phyloP scores from a whole-genome alignment of 1,140 invertebrate genomes.

The Chelonus insularis region DNA sequence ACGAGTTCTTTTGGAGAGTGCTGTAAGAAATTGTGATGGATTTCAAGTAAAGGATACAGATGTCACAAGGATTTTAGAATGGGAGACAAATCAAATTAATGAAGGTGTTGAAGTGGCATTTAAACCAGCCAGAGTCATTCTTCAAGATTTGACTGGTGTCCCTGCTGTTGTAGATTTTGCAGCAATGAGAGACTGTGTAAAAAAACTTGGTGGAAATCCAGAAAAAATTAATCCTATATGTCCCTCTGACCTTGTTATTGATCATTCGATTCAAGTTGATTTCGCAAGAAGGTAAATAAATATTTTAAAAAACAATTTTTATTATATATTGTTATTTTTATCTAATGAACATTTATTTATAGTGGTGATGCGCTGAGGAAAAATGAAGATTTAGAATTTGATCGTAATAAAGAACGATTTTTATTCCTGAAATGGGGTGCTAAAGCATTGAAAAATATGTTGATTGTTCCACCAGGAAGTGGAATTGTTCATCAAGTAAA shows the following conservation, averaged over 20 bases:
- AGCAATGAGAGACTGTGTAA: slow-evolving; percentile 95
- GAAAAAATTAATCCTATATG: slow-evolving; percentile 96
- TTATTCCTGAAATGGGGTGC: slow-evolving; percentile 97
- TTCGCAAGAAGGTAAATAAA: slow-evolving; percentile 77
- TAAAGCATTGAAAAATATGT: slow-evolving; percentile 92
- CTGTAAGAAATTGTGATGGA: slow-evolving; percentile 94
- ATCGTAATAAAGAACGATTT: slow-evolving; percentile 95
- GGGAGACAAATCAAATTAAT: slow-evolving; percentile 76
- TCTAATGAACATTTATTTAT: slow-evolving; percentile 56
- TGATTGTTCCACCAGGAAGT: slow-evolving; percentile 96
- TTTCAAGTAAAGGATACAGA: slow-evolving; percentile 87
- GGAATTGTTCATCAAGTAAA: slow-evolving; percentile 99
- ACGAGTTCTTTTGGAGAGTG: slow-evolving; percentile 90
- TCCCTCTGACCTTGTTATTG: slow-evolving; percentile 96
- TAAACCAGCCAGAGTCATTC: slow-evolving; percentile 91
- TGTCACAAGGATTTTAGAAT: slow-evolving; percentile 89
- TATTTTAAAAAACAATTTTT: no score
- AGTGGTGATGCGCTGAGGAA: slow-evolving; percentile 87
- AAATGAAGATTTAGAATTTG: slow-evolving; percentile 95
- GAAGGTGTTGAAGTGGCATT: slow-evolving; percentile 92
- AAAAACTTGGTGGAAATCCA: slow-evolving; percentile 82
- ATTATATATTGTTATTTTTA: neutral
- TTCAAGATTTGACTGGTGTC: slow-evolving; percentile 97
- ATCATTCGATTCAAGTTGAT: slow-evolving; percentile 98
- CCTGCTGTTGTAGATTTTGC: slow-evolving; percentile 99